Conservation (phyloP, 2,797 vertebrate species). For the Poecilia gillii region DNA sequence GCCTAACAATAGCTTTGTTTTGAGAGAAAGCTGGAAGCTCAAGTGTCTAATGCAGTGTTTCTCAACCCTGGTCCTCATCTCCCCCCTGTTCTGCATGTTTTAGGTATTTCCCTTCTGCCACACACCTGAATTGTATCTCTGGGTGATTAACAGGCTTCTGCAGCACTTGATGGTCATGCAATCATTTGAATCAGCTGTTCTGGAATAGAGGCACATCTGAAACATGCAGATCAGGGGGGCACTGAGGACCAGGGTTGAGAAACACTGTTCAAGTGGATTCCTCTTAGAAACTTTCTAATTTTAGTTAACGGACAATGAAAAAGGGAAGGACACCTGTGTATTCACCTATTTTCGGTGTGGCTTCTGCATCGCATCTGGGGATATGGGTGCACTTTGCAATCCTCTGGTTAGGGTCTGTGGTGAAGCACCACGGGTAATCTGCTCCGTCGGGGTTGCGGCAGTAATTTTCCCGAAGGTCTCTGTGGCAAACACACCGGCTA, state of each 20-base stretch:
- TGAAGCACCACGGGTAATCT: constrained; percentile 97
- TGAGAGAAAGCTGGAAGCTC: not conserved
- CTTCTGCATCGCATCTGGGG: constrained; percentile 87
- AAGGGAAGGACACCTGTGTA: not conserved
- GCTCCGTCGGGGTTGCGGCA: constrained; percentile 96
- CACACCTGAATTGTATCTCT: no score
- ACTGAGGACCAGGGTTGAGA: no score
- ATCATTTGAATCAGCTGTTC: no score
- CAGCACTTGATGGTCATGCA: no score
- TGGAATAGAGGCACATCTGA: no score
- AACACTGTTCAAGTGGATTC: no score
- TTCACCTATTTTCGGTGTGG: constrained; percentile 74
- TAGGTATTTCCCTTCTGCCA: no score
- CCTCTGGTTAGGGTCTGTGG: constrained; percentile 90
- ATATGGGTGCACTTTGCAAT: constrained; percentile 94
- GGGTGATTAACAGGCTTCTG: no score
- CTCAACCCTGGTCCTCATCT: no score
- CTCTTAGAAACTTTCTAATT: not conserved
- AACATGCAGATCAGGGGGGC: no score
- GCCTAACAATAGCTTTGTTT: not conserved
- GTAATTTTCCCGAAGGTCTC: constrained; percentile 93
- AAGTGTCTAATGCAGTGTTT: not conserved
- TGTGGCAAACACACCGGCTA: constrained; percentile 73
- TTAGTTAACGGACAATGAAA: not conserved
- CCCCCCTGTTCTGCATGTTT: no score